Conservation (phyloP, 1,140 invertebrate species). For the Bombyx mori region DNA sequence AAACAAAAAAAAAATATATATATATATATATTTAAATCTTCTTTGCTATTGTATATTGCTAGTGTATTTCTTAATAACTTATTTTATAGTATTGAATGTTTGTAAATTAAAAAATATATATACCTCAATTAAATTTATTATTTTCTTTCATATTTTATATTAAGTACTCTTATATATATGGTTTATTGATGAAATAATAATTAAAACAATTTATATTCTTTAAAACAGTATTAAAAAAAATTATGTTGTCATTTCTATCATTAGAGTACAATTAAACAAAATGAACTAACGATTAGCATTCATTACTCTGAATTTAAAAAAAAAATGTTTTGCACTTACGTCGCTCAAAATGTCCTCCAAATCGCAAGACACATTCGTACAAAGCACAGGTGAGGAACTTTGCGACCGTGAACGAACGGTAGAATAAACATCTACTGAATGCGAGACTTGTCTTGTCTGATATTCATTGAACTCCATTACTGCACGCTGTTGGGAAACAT, state of each 20-base stretch:
- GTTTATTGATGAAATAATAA: background rate
- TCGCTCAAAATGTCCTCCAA: slow-evolving; percentile 67
- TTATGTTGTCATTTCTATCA: too few relatives aligned
- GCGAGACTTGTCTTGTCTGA: slow-evolving; percentile 56
- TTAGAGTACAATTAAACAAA: too few relatives aligned
- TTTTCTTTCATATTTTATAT: background rate
- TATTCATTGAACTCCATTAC: slow-evolving; percentile 66
- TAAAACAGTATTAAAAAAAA: background rate
- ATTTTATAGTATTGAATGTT: background rate
- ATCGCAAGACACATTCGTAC: slow-evolving; percentile 50
- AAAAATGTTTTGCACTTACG: slow-evolving; percentile 36
- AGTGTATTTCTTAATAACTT: too few relatives aligned
- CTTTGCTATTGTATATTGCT: background rate
- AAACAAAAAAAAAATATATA: background rate
- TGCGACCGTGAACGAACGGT: slow-evolving; percentile 44
- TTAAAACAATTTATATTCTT: background rate
- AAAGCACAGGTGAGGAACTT: slow-evolving; percentile 48
- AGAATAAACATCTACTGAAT: slow-evolving; percentile 49
- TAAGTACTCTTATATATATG: background rate
- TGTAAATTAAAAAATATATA: too few relatives aligned
- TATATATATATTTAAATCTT: background rate
- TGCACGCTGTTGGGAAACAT: slow-evolving; percentile 51
- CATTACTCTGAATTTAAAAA: background rate
- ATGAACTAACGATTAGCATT: too few relatives aligned
- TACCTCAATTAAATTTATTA: too few relatives aligned